These are phyloP conservation scores for human (Homo sapiens) DNA, from an alignment of 2,113 vertebrate genomes.

Conservation along the genomic window DNA sequence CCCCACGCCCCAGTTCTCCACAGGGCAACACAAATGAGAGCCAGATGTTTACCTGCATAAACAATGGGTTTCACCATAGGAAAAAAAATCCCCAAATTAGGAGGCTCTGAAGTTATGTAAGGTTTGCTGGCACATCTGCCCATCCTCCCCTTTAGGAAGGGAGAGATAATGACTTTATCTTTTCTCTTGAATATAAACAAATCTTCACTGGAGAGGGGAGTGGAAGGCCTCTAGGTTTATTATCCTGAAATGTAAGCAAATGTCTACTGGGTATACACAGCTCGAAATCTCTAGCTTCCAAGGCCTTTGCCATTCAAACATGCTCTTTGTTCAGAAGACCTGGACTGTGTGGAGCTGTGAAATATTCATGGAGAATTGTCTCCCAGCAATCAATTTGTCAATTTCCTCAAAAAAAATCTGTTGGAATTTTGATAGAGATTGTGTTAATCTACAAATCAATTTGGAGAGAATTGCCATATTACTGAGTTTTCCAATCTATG, in stretches of 20 bases:
- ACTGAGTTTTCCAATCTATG: background rate
- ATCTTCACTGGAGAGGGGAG: background rate
- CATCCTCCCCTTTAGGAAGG: background rate
- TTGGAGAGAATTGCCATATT: background rate
- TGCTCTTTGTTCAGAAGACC: slow-evolving; percentile 31
- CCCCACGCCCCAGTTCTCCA: background rate
- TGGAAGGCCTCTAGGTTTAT: background rate
- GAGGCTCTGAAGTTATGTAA: background rate
- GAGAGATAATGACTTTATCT: background rate
- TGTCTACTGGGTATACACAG: background rate
- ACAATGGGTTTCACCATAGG: background rate
- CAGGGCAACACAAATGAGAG: background rate
- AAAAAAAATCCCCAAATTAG: background rate
- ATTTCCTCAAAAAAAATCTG: background rate
- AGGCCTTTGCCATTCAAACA: slow-evolving; percentile 23
- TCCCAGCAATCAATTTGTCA: background rate
- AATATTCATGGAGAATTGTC: background rate
- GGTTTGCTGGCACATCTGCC: background rate
- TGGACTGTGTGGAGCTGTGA: background rate
- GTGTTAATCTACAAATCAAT: background rate
- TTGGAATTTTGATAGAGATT: slow-evolving; percentile 27
- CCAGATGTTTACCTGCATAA: background rate
- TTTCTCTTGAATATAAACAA: slow-evolving; percentile 7
- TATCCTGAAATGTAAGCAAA: background rate
- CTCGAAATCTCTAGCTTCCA: slow-evolving; percentile 25